A percentile compares a stretch with the other conserved stretches of the same genome.
Conservation (phyloP, 1,140 invertebrate genomes). For the Whitmania pigra region DNA sequence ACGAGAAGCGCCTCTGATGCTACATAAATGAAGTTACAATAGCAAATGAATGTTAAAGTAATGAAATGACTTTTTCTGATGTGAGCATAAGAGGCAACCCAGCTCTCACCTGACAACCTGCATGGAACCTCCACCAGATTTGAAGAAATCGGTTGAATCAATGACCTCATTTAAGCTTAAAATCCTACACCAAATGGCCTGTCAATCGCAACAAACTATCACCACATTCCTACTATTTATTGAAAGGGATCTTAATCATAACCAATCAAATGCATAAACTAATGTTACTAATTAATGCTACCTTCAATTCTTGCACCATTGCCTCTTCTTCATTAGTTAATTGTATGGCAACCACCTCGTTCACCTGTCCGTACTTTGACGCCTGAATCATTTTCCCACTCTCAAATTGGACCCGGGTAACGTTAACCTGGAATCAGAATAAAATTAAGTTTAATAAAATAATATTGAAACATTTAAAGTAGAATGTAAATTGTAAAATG, state of each 20-base stretch:
- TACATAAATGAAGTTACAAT: no score
- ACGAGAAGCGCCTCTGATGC: no score
- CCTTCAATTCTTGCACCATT: constrained; percentile 47
- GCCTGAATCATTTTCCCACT: constrained; percentile 72
- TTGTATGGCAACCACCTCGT: constrained; percentile 49
- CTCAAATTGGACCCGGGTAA: constrained; percentile 52
- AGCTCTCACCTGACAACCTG: constrained; percentile 65
- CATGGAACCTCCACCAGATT: constrained; percentile 81
- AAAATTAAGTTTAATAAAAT: no score
- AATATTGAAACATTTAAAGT: no score
- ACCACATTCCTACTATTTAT: neutral
- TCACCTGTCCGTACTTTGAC: constrained; percentile 57
- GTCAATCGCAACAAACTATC: constrained; percentile 15
- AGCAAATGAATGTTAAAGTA: no score
- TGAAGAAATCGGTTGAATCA: constrained; percentile 77
- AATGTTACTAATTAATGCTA: constrained; percentile 21
- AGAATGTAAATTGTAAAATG: neutral
- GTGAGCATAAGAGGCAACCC: neutral
- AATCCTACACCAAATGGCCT: constrained; percentile 70
- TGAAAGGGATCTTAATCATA: neutral
- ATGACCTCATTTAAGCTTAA: constrained; percentile 59
- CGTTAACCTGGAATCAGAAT: constrained; percentile 47
- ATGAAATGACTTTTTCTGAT: no score
- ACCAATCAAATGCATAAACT: no score
- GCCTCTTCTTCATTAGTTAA: constrained; percentile 64